These are phyloP conservation scores for Marmota flaviventris DNA, from an alignment of 2,113 vertebrate genomes.

Conservation along the genomic window DNA sequence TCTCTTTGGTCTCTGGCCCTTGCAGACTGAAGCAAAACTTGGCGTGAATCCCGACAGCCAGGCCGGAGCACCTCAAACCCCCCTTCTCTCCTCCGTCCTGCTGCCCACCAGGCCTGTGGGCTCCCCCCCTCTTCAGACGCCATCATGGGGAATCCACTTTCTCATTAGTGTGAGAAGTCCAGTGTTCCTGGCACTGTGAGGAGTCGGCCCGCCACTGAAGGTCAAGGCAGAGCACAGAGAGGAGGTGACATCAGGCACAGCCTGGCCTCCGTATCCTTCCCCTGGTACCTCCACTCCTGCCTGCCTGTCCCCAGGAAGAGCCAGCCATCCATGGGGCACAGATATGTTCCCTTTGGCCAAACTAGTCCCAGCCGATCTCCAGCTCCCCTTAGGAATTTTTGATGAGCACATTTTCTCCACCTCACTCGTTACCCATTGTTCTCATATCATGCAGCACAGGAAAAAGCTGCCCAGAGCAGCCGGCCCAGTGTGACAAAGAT, in stretches of 20 bases:
- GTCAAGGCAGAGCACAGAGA: background rate
- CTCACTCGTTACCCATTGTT: background rate
- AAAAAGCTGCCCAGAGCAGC: background rate
- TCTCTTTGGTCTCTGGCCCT: background rate
- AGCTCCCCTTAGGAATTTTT: background rate
- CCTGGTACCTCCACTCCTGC: background rate
- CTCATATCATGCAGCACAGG: background rate
- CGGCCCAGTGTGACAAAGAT: background rate
- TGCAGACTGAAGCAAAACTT: background rate
- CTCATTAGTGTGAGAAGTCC: background rate
- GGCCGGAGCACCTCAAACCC: background rate
- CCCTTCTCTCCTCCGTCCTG: background rate
- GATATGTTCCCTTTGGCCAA: background rate
- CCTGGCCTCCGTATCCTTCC: background rate
- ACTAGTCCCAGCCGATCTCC: background rate
- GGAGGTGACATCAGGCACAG: background rate
- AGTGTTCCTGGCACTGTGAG: too few relatives aligned
- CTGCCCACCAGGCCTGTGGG: background rate
- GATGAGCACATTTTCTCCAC: background rate
- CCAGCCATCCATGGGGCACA: background rate
- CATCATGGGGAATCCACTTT: background rate
- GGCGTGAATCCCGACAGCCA: background rate
- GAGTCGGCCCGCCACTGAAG: background rate
- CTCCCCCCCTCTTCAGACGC: background rate
- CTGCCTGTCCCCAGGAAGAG: background rate